A percentile compares a stretch with the other conserved stretches of the same genome.
These are phyloP conservation scores for Stenichneumon culpator DNA, from an alignment of 2,888 invertebrate genomes.

Conservation along the genomic window DNA sequence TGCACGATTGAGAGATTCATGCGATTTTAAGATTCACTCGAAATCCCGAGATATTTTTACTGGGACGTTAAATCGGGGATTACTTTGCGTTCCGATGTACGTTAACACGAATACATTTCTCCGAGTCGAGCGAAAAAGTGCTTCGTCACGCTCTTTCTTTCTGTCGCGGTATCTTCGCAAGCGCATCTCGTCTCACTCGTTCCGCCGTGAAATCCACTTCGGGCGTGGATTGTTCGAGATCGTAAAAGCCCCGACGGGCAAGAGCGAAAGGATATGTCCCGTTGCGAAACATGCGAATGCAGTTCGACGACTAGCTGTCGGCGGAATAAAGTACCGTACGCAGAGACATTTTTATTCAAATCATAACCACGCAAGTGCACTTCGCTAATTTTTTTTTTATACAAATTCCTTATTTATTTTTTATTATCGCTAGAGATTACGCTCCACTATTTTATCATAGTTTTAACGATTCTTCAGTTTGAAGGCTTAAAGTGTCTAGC, in stretches of 20 bases:
- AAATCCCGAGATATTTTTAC: neutral
- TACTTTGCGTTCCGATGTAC: slow-evolving; percentile 22
- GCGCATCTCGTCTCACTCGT: slow-evolving; percentile 14
- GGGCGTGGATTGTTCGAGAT: slow-evolving; percentile 32
- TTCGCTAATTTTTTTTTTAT: neutral
- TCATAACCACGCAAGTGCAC: neutral
- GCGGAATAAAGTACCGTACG: neutral
- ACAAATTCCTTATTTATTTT: neutral
- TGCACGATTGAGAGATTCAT: slow-evolving; percentile 46
- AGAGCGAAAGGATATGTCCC: slow-evolving; percentile 47
- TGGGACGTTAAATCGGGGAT: neutral
- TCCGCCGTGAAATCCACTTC: slow-evolving; percentile 4
- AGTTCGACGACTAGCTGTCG: slow-evolving; percentile 30
- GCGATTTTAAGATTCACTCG: slow-evolving; percentile 38
- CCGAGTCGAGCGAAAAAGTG: slow-evolving; percentile 2
- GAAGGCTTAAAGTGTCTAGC: neutral
- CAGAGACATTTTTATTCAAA: slow-evolving; percentile 1
- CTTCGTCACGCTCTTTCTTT: slow-evolving; percentile 42
- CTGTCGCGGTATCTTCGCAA: slow-evolving; percentile 23
- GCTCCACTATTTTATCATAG: neutral
- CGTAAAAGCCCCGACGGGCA: slow-evolving; percentile 47
- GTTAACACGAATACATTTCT: slow-evolving; percentile 5
- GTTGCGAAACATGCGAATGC: slow-evolving; percentile 29
- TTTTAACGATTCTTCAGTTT: neutral
- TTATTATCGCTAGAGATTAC: neutral